A percentile compares a stretch with the other conserved stretches of the same genome.
Conservation (phyloP, 1,140 invertebrate genomes). For the Scaptomyza pallida region DNA sequence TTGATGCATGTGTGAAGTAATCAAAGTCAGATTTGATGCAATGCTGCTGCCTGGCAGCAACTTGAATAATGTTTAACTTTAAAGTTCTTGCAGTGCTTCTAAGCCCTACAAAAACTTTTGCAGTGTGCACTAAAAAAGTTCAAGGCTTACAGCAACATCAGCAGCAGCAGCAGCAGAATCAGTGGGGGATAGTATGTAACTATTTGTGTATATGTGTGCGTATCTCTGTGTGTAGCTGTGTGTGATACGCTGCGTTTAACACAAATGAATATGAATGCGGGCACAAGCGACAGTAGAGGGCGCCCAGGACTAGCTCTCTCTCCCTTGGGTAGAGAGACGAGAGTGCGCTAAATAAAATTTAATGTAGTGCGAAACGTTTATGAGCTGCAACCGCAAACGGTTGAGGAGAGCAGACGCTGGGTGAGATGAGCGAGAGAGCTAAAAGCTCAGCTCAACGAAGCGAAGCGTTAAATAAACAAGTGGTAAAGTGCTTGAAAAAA, state of each 20-base stretch:
- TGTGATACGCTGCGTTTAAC: constrained; percentile 75
- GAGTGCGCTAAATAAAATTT: constrained; percentile 78
- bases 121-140: constrained; percentile 43
- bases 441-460: constrained; percentile 53
- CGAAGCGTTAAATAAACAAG: constrained; percentile 80
- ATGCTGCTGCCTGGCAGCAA: constrained; percentile 24
- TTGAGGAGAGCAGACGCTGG: constrained; percentile 24
- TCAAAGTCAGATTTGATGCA: constrained; percentile 72
- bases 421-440: constrained; percentile 18
- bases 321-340: not conserved
- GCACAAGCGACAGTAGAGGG: constrained; percentile 26
- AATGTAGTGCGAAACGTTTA: constrained; percentile 82
- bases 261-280: constrained; percentile 81
- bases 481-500: constrained; percentile 74
- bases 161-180: not conserved
- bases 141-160: constrained; percentile 7
- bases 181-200: not conserved
- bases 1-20: constrained; percentile 48
- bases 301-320: not conserved
- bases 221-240: constrained; percentile 37
- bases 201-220: constrained; percentile 4
- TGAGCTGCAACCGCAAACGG: constrained; percentile 77
- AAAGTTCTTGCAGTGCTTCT: constrained; percentile 53
- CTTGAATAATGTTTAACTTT: constrained; percentile 46
- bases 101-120: constrained; percentile 61